A percentile compares a stretch with the other conserved stretches of the same genome.
Conservation (phyloP, 2,888 invertebrate genomes). For the Stegophylla sp. region DNA sequence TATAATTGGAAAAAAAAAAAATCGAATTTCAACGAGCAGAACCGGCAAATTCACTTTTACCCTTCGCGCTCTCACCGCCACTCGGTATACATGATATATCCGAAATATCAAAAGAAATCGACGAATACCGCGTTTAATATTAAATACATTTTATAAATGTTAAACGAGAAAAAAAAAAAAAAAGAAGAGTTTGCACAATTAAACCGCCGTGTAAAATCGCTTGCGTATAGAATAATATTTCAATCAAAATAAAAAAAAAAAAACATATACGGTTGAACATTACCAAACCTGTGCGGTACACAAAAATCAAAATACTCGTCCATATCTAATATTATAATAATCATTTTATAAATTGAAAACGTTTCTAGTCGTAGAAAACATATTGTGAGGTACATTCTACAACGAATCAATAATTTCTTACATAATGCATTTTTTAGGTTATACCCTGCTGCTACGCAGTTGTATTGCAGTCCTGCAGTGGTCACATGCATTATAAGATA, state of each 20-base stretch:
- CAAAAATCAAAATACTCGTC: too few species aligned
- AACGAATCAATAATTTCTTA: background rate
- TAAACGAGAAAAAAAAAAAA: background rate
- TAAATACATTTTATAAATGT: constrained; percentile 17
- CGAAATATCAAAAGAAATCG: constrained; percentile 32
- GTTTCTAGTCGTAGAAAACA: too few species aligned
- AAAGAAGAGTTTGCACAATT: background rate
- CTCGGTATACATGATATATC: background rate
- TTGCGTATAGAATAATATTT: background rate
- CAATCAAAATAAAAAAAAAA: background rate
- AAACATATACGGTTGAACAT: background rate
- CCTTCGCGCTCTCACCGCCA: background rate
- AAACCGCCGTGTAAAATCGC: background rate
- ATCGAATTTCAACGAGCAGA: constrained; percentile 29
- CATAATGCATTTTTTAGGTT: background rate
- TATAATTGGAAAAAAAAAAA: constrained; percentile 40
- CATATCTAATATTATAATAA: too few species aligned
- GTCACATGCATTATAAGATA: too few species aligned
- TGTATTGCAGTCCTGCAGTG: too few species aligned
- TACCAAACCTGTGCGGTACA: too few species aligned
- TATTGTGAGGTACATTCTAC: background rate
- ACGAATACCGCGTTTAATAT: background rate
- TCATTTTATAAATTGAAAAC: too few species aligned
- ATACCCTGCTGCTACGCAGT: too few species aligned
- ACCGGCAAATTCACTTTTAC: constrained; percentile 24